A percentile compares a stretch with the other conserved stretches of the same genome.
phyloP scores from a whole-genome alignment of 2,888 invertebrate species.

The Acleris sparsana region DNA sequence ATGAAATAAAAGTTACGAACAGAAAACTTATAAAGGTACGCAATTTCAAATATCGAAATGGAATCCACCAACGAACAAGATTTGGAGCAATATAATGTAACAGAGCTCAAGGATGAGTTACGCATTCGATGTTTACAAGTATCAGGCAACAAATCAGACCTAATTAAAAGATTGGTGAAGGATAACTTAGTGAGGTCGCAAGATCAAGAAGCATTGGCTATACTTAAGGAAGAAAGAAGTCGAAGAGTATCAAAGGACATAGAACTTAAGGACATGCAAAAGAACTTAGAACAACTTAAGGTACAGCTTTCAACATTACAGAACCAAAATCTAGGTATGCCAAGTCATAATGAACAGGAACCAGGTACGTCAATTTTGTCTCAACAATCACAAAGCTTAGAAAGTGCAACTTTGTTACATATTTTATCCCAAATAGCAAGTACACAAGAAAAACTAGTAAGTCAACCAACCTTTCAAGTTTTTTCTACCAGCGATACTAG shows the following conservation, averaged over 20 bases:
- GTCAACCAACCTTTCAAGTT: not conserved
- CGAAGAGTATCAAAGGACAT: not conserved
- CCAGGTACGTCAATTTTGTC: too few species aligned
- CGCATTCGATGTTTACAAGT: not conserved
- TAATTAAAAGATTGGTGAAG: not conserved
- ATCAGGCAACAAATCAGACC: not conserved
- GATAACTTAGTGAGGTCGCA: not conserved
- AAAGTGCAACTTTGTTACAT: too few species aligned
- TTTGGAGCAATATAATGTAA: not conserved
- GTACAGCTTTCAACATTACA: too few species aligned
- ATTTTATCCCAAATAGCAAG: too few species aligned
- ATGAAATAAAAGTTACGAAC: too few species aligned
- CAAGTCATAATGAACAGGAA: too few species aligned
- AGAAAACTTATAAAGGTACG: too few species aligned
- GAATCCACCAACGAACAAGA: not conserved
- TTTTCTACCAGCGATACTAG: not conserved
- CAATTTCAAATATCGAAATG: not conserved
- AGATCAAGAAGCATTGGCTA: not conserved
- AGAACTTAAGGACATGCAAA: not conserved
- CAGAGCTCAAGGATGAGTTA: slow-evolving; percentile 1
- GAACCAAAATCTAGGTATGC: too few species aligned
- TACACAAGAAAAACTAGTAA: too few species aligned
- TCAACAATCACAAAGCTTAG: too few species aligned
- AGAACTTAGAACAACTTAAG: not conserved
- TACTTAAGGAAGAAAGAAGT: not conserved